Base-by-base conservation (phyloP, 2,797 vertebrate genomes). In the Cossypha dichroa region DNA sequence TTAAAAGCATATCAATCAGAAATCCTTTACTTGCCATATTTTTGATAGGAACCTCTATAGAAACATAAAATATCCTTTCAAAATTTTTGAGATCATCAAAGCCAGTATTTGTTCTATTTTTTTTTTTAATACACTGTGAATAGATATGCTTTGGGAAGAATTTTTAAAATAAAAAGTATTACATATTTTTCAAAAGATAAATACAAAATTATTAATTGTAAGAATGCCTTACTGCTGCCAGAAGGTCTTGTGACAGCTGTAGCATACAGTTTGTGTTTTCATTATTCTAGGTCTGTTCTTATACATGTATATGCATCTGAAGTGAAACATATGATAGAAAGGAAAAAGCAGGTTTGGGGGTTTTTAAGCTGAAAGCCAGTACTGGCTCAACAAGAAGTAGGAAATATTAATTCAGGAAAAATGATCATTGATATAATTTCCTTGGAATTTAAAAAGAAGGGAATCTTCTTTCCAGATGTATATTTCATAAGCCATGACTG, bases 341-440 rank as follows among this genome's bases (percentile, higher is more conserved):
- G 7, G 9, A 11, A 62, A 34, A 88, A 73, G 7, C 6, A 21
- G 7, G 1, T 22, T 34, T 45, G 22, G 17, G 2, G 3, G 15
- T 54, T 54, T 75, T 70, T 25, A 34, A 76, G 26, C 26, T 59
- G 26, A 45, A 72, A 55, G 9, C 14, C 7, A 43, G 9, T 77
- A 19, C 4, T 38, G 13, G 10, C 22, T 67, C 9, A 90, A 48
- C 2, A 77, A 41, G 2, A 66, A 66, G 3, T 26, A 17, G 13
- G 6, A 29, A 85, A 40, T 0, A 2, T 11, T 91, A 78, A 55
- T 64, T 85, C 17, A 75, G 28, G 20, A 48, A 81, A 87, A 56
- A 13, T 29, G 0, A 20, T 23, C 3, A 4, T 14, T 55, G 4
- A 18, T 54, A 25, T 26, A 19, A 2, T 66, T 64, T 18, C 11